Evolutionary conservation across 2,888 invertebrate species (phyloP).

Genomic region (Amphipyra berbera): DNA sequence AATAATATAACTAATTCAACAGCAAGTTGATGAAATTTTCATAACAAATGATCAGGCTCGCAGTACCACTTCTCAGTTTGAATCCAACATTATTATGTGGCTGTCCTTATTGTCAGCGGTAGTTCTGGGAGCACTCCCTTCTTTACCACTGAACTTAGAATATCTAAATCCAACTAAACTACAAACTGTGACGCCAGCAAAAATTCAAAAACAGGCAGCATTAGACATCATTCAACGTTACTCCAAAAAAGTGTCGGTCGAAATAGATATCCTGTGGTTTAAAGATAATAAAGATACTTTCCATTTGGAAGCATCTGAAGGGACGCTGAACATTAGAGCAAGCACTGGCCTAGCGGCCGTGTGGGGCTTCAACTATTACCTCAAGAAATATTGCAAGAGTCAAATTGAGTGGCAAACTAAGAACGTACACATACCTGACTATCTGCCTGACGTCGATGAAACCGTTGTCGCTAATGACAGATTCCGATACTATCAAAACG

Average conservation of each 20-base stretch:
- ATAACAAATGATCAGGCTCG: not conserved
- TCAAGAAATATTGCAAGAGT: slow-evolving; percentile 94
- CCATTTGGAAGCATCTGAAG: slow-evolving; percentile 66
- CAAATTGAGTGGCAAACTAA: slow-evolving; percentile 96
- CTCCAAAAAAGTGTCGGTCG: slow-evolving; percentile 63
- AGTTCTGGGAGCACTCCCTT: slow-evolving; percentile 50
- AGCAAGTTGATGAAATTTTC: not conserved
- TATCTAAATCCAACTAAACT: slow-evolving; percentile 65
- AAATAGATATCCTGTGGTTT: slow-evolving; percentile 74
- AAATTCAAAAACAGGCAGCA: slow-evolving; percentile 72
- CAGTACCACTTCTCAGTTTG: slow-evolving; percentile 23
- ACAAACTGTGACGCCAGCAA: slow-evolving; percentile 62
- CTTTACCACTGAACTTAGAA: slow-evolving; percentile 71
- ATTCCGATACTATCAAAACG: slow-evolving; percentile 98
- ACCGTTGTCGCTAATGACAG: slow-evolving; percentile 92
- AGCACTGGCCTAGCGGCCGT: slow-evolving; percentile 95
- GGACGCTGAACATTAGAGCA: slow-evolving; percentile 81
- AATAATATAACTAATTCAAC: slow-evolving; percentile 3
- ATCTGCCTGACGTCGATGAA: slow-evolving; percentile 90
- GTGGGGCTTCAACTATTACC: slow-evolving; percentile 96
- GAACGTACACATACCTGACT: slow-evolving; percentile 90
- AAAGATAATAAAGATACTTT: slow-evolving; percentile 79
- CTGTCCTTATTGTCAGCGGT: slow-evolving; percentile 38
- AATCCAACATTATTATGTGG: slow-evolving; percentile 33
- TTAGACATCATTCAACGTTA: slow-evolving; percentile 69